phyloP scores from a whole-genome alignment of 2,113 vertebrate genomes.

The Paracanthobrama guichenoti region DNA sequence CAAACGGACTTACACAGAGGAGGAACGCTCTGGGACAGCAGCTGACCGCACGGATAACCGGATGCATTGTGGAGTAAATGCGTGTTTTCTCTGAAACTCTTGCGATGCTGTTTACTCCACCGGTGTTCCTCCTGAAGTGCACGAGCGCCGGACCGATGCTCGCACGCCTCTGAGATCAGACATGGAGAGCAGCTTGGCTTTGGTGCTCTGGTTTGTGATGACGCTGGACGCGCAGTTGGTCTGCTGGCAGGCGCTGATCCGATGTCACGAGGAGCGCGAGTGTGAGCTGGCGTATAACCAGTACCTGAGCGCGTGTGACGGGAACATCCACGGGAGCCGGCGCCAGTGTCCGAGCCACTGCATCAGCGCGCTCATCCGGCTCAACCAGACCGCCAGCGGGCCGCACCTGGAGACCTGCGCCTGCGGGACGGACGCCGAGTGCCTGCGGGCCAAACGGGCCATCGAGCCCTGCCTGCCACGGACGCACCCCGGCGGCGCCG shows the following conservation, averaged over 20 bases:
- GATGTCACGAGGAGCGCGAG: constrained; percentile 76
- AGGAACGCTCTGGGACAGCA: too few relatives aligned
- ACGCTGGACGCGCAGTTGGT: constrained; percentile 68
- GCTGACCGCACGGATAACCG: too few relatives aligned
- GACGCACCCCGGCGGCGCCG: constrained; percentile 67
- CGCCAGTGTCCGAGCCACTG: constrained; percentile 80
- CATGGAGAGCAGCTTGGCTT: constrained; percentile 70
- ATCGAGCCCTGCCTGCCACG: constrained; percentile 79
- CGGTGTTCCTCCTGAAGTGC: too few relatives aligned
- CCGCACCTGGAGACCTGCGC: constrained; percentile 78
- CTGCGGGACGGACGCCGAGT: constrained; percentile 72
- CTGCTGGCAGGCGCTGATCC: constrained; percentile 77
- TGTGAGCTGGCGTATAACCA: constrained; percentile 77
- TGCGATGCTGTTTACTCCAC: too few relatives aligned
- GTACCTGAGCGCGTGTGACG: constrained; percentile 73
- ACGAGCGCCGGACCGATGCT: neutral
- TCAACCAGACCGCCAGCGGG: constrained; percentile 76
- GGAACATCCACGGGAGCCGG: constrained; percentile 66
- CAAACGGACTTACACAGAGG: too few relatives aligned
- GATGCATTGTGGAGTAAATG: too few relatives aligned
- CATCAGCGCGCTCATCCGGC: constrained; percentile 74
- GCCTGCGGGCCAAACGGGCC: constrained; percentile 69
- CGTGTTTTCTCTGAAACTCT: too few relatives aligned
- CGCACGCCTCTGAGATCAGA: constrained; percentile 39
- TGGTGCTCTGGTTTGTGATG: constrained; percentile 65